phyloP scores from a whole-genome alignment of 2,888 invertebrate species.

The Augiades crinisus region DNA sequence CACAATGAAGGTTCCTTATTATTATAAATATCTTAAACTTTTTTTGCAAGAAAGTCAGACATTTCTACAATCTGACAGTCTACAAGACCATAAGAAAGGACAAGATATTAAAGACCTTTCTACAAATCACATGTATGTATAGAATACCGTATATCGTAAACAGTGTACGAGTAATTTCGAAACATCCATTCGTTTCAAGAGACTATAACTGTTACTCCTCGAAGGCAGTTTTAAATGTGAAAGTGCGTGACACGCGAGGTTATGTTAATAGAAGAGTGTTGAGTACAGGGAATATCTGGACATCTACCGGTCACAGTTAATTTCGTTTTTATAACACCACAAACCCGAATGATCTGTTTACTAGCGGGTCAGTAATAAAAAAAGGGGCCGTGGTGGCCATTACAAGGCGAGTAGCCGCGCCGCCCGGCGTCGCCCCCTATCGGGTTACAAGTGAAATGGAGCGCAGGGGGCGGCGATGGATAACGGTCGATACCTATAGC shows the following conservation, averaged over 20 bases:
- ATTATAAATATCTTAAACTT: no score
- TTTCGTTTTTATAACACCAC: constrained; percentile 81
- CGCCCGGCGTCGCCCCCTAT: constrained; percentile 75
- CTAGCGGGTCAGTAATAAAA: constrained; percentile 81
- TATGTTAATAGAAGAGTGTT: constrained; percentile 61
- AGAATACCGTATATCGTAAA: background rate
- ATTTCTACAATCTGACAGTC: no score
- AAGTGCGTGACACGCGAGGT: constrained; percentile 61
- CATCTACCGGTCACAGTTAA: constrained; percentile 75
- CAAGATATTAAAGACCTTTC: no score
- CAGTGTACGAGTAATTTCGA: background rate
- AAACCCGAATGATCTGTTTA: constrained; percentile 82
- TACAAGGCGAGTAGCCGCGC: constrained; percentile 67
- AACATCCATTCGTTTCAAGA: constrained; percentile 33
- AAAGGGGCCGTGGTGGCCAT: constrained; percentile 77
- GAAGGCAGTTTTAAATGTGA: constrained; percentile 51
- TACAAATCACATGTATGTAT: no score
- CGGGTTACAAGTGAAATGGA: constrained; percentile 79
- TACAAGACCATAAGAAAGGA: no score
- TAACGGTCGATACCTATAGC: constrained; percentile 69
- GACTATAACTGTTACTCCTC: constrained; percentile 47
- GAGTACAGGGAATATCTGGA: constrained; percentile 66
- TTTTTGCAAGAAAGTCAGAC: no score
- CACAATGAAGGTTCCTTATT: constrained; percentile 30
- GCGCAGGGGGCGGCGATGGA: constrained; percentile 75